These are phyloP conservation scores for Drosophila demipolita DNA, from an alignment of 2,888 invertebrate genomes.

Conservation along the genomic window DNA sequence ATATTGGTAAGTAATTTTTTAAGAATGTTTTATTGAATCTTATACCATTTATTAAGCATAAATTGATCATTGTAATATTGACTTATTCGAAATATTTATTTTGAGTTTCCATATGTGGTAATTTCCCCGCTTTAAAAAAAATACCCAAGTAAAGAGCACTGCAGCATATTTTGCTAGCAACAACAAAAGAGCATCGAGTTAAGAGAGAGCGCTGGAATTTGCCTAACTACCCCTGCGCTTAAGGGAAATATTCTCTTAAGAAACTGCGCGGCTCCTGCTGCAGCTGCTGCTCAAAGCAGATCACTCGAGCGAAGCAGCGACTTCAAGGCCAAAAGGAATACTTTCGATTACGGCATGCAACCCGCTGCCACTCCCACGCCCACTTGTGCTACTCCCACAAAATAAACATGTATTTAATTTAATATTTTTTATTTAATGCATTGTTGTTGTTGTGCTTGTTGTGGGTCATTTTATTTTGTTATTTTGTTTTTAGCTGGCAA, in stretches of 20 bases:
- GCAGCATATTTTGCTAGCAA: neutral
- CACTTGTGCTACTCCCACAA: neutral
- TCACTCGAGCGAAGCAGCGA: constrained; percentile 14
- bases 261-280: neutral
- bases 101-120: neutral
- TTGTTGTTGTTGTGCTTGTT: constrained; percentile 30
- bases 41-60: neutral
- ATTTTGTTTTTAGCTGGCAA: constrained; percentile 60
- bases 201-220: neutral
- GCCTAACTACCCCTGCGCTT: neutral
- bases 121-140: neutral
- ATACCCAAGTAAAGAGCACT: neutral
- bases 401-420: constrained; percentile 19
- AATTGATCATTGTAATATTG: neutral
- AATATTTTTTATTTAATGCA: constrained; percentile 12
- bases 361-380: neutral
- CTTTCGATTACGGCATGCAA: constrained; percentile 7
- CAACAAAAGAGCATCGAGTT: neutral
- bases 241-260: constrained; percentile 38
- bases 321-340: constrained; percentile 37
- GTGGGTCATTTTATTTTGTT: constrained; percentile 56
- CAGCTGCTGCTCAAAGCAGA: constrained; percentile 11
- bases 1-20: neutral
- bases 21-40: neutral
- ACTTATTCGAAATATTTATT: neutral